Evolutionary conservation across 2,888 invertebrate genomes (phyloP), one percentile per base, ranked within the genome.

Genomic region (Cerastis leucographa): DNA sequence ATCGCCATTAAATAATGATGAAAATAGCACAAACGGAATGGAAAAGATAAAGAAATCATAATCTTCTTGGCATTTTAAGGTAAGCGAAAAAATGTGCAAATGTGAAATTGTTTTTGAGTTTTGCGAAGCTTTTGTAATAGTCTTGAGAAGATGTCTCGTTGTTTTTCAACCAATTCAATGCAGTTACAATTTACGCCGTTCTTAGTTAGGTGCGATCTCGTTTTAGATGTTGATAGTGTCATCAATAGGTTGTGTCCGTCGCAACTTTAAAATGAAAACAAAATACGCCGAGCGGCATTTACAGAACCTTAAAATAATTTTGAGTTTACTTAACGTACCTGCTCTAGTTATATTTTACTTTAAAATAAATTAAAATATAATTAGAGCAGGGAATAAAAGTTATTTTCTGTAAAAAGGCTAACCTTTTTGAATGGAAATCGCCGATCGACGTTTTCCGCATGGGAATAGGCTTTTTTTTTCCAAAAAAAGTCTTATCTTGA

Each of bases 21-120:
- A 42, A 68, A 68, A 51, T 51, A 64, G 35, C 19, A 29, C 29
- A 81, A 73, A 61, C 69, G 62, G 11, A 76, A 72, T 76, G n/a
- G 40, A 22, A 71, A 74, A 67, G 35, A 71, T 81, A 81, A 72
- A 54, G 49, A 35, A 40, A 46, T 42, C 51, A n/a, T 64, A 81
- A 77, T 81, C 56, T 64, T 40, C 29, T 67, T 44, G 29, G 56
- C 61, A 64, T 76, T 81, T 65, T 73, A 51, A 76, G 61, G 25
- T 64, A 64, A 71, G 7, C n/a, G 59, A n/a, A 67, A 70, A 59
- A 71, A 35, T 46, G 14, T 7, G 2, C 17, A n/a, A 56, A 75
- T 56, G 14, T 35, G 76, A 80, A n/a, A 68, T 65, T 54, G 17
- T 49, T 19, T 29, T 69, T 70, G 25, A 40, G 25, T 54, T 59